Conservation (phyloP, 2,113 vertebrate species). For the Egretta garzetta region DNA sequence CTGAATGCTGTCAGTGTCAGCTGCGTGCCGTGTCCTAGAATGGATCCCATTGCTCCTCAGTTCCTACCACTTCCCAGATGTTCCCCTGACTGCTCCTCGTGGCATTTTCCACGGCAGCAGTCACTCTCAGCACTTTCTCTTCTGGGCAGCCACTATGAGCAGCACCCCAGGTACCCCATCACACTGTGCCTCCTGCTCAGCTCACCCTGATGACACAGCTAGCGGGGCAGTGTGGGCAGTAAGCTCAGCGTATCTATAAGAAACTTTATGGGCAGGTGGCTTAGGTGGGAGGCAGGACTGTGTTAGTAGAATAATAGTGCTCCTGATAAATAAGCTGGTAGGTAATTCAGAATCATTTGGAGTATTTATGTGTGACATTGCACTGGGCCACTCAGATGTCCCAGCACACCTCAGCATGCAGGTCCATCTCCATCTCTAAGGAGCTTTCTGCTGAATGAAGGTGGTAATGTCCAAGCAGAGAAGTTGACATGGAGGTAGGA, state of each 20-base stretch:
- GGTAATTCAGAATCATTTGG: neutral
- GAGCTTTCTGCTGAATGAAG: neutral
- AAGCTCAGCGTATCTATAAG: neutral
- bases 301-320: neutral
- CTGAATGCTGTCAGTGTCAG: neutral
- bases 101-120: neutral
- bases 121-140: neutral
- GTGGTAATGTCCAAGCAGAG: neutral
- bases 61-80: neutral
- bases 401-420: neutral
- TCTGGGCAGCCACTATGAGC: neutral
- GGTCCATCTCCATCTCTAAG: neutral
- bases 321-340: neutral
- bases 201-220: neutral
- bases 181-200: neutral
- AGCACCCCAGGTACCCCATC: neutral
- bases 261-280: too few relatives aligned
- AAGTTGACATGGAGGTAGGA: neutral
- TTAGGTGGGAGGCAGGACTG: neutral
- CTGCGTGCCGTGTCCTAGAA: neutral
- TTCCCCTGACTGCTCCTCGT: neutral
- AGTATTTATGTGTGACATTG: neutral
- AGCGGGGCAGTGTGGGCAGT: accelerated
- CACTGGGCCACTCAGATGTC: neutral
- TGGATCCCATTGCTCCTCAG: neutral